Evolutionary conservation across 2,797 vertebrate species (phyloP).

Genomic region (Alfaro cultratus): DNA sequence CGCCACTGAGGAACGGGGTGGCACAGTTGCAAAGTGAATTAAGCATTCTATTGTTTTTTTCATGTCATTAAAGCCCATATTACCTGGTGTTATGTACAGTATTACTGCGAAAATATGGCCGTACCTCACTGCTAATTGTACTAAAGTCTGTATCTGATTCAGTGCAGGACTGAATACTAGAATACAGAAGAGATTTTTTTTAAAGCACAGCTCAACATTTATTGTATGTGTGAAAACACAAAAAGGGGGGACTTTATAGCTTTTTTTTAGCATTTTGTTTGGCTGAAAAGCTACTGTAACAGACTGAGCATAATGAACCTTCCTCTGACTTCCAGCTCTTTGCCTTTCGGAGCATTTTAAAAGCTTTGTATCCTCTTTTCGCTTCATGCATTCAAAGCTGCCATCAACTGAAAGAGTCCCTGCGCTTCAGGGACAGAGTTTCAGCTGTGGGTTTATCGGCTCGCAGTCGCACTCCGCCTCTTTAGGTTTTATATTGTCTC

Average conservation of each 20-base stretch:
- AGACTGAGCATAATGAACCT: background rate
- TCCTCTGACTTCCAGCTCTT: background rate
- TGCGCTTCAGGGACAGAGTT: slow-evolving; percentile 1
- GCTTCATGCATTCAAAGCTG: background rate
- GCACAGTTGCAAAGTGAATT: background rate
- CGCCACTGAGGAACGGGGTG: background rate
- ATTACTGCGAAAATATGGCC: background rate
- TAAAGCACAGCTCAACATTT: background rate
- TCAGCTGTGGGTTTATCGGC: background rate
- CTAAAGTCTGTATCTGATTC: background rate
- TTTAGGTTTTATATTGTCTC: slow-evolving; percentile 47
- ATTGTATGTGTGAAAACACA: background rate
- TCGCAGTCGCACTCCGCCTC: slow-evolving; percentile 20
- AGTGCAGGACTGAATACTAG: background rate
- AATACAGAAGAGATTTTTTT: background rate
- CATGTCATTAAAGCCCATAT: background rate
- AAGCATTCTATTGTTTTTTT: background rate
- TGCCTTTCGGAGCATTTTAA: slow-evolving; percentile 12
- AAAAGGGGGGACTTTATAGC: background rate
- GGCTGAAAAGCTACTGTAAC: background rate
- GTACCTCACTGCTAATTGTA: background rate
- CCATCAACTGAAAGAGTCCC: background rate
- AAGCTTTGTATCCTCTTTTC: background rate
- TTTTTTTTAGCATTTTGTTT: background rate
- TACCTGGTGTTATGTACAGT: background rate